A percentile compares a stretch with the other conserved stretches of the same genome.
These are phyloP conservation scores for Heliothis subflexa DNA, from an alignment of 1,140 invertebrate species.

Conservation along the genomic window DNA sequence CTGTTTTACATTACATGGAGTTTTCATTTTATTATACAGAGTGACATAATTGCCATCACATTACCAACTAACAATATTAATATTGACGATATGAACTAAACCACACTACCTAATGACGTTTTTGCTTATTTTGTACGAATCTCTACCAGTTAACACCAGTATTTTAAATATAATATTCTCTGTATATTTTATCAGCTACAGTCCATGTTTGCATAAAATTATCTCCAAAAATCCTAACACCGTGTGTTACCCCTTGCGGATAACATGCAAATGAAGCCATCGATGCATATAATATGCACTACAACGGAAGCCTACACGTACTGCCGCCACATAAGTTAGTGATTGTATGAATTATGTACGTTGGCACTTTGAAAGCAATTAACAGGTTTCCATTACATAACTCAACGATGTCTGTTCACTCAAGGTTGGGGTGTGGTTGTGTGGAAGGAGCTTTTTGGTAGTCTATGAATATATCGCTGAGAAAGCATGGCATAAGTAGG, in stretches of 20 bases:
- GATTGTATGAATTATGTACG: conserved; percentile 80
- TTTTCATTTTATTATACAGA: too few species aligned
- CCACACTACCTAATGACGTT: too few species aligned
- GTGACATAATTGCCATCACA: too few species aligned
- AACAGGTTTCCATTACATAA: conserved; percentile 84
- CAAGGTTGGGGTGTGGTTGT: conserved; percentile 59
- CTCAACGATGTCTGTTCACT: conserved; percentile 75
- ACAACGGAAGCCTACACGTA: conserved; percentile 36
- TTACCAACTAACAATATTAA: too few species aligned
- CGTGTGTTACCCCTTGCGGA: not conserved
- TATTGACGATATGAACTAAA: too few species aligned
- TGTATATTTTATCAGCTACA: not conserved
- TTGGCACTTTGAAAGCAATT: conserved; percentile 83
- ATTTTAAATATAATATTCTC: too few species aligned
- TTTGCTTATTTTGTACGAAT: too few species aligned
- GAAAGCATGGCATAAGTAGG: too few species aligned
- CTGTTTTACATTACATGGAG: too few species aligned
- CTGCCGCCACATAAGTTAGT: conserved; percentile 67
- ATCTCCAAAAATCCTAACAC: conserved; percentile 7
- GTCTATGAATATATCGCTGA: not conserved
- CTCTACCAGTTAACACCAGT: too few species aligned
- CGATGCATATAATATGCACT: conserved; percentile 48
- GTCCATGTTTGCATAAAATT: not conserved
- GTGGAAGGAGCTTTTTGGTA: conserved; percentile 53
- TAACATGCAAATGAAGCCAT: conserved; percentile 43